These are phyloP conservation scores for Myotis vivesi DNA, from an alignment of 2,797 vertebrate species.

Conservation along the genomic window DNA sequence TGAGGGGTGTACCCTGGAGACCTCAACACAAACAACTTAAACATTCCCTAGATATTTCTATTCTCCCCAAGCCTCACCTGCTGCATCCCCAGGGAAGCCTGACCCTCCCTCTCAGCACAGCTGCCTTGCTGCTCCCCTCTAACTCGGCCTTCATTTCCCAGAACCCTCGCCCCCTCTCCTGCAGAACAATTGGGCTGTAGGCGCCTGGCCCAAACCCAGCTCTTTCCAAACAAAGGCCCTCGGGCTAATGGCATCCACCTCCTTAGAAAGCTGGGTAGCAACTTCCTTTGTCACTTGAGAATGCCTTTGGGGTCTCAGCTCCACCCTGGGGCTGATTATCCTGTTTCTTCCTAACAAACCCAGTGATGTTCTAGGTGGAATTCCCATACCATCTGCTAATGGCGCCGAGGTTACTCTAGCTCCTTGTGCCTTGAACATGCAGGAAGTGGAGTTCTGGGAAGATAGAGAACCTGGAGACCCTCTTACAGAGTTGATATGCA, in stretches of 20 bases:
- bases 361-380: neutral
- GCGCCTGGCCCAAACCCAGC: neutral
- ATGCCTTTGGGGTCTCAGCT: neutral
- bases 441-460: neutral
- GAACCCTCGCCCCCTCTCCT: neutral
- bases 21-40: neutral
- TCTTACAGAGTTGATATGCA: neutral
- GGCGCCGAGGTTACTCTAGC: neutral
- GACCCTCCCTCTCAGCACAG: neutral
- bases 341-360: conserved; percentile 57
- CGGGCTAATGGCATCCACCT: neutral
- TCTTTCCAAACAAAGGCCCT: neutral
- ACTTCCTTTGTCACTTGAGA: conserved; percentile 8
- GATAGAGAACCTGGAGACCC: neutral
- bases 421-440: neutral
- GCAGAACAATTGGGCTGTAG: neutral
- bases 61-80: neutral
- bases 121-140: neutral
- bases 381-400: conserved; percentile 27
- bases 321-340: conserved; percentile 47
- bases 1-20: conserved; percentile 38
- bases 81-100: neutral
- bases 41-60: neutral
- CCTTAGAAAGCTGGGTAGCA: neutral
- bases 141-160: neutral